Evolutionary conservation across 2,888 invertebrate species (phyloP).

Genomic region (Cosmia pyralina): DNA sequence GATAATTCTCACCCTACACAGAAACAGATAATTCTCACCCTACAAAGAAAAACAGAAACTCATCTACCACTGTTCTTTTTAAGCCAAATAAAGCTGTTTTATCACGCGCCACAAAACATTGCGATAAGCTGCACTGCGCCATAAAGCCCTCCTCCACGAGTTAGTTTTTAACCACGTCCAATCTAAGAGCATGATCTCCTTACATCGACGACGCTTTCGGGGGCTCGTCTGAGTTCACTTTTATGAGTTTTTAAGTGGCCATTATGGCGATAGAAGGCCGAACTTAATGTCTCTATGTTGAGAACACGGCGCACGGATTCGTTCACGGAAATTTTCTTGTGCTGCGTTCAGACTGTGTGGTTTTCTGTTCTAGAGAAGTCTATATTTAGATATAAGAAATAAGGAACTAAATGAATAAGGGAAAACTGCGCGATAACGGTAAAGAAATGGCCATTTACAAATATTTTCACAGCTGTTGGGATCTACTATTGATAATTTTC

Average conservation of each 20-base stretch:
- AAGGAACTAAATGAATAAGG: fast-evolving
- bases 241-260: constrained; percentile 88
- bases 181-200: constrained; percentile 70
- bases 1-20: background rate
- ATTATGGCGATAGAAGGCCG: constrained; percentile 80
- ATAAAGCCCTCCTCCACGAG: constrained; percentile 60
- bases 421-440: background rate
- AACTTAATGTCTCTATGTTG: constrained; percentile 83
- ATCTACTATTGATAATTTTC: too few species aligned
- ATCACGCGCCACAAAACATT: constrained; percentile 60
- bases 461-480: background rate
- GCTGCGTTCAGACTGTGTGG: constrained; percentile 69
- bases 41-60: constrained; percentile 1
- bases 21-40: too few species aligned
- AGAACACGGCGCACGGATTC: constrained; percentile 62
- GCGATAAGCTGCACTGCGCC: constrained; percentile 63
- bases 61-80: constrained; percentile 7
- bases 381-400: background rate
- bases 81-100: constrained; percentile 57
- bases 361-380: background rate
- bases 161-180: constrained; percentile 60
- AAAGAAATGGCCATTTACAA: too few species aligned
- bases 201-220: constrained; percentile 71
- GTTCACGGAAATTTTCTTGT: constrained; percentile 66
- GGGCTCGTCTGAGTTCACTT: constrained; percentile 79